Conservation (phyloP, 2,888 invertebrate species). For the Endotricha flammealis region DNA sequence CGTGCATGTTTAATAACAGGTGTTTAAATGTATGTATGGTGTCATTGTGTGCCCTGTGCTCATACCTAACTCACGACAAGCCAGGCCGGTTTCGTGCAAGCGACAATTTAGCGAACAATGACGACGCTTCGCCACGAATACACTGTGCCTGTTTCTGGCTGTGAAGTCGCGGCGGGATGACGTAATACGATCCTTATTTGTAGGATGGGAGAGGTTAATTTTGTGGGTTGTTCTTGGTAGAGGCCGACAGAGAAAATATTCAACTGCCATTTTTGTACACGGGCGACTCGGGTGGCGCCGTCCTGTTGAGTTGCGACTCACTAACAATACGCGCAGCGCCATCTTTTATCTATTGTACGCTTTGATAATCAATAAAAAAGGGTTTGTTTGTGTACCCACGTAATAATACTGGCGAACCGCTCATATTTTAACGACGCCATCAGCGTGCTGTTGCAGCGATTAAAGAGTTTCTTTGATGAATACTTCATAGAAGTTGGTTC, state of each 20-base stretch:
- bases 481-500: constrained; percentile 1
- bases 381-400: constrained; percentile 36
- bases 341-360: constrained; percentile 72
- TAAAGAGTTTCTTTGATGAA: constrained; percentile 6
- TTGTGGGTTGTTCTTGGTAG: constrained; percentile 22
- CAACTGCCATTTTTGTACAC: constrained; percentile 76
- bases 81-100: constrained; percentile 73
- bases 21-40: constrained; percentile 73
- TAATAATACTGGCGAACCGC: constrained; percentile 24
- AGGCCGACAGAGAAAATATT: constrained; percentile 68
- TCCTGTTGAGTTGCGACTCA: constrained; percentile 63
- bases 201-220: constrained; percentile 31
- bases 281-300: constrained; percentile 75
- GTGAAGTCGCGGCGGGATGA: constrained; percentile 34
- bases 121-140: constrained; percentile 73
- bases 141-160: constrained; percentile 59
- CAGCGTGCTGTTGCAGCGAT: constrained; percentile 4
- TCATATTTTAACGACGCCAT: constrained; percentile 10
- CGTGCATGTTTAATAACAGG: constrained; percentile 74
- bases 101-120: constrained; percentile 78
- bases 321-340: constrained; percentile 69
- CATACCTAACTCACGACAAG: constrained; percentile 73
- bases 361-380: constrained; percentile 67
- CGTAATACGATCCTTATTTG: constrained; percentile 32
- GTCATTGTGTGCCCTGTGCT: constrained; percentile 64